These are phyloP conservation scores for Orchestes rusci DNA, from an alignment of 2,888 invertebrate genomes.

Conservation along the genomic window DNA sequence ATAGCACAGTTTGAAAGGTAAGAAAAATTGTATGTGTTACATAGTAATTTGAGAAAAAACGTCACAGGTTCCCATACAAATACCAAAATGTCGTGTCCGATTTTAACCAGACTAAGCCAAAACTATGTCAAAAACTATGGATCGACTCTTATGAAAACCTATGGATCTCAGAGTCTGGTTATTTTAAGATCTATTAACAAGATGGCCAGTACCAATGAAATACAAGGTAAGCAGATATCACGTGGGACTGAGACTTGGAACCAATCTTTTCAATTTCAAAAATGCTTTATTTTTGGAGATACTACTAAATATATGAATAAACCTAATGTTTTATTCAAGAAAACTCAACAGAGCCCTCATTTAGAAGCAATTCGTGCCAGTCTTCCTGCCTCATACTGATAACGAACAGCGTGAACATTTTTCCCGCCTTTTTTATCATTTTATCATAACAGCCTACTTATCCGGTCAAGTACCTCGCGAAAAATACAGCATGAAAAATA, in stretches of 20 bases:
- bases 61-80: slow-evolving; percentile 23
- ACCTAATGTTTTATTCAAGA: slow-evolving; percentile 5
- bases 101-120: slow-evolving; percentile 71
- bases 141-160: slow-evolving; percentile 65
- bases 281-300: too few species aligned
- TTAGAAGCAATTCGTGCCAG: too few species aligned
- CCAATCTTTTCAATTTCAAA: too few species aligned
- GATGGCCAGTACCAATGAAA: slow-evolving; percentile 21
- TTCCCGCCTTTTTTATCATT: too few species aligned
- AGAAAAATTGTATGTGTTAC: slow-evolving; percentile 14
- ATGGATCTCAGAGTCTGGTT: slow-evolving; percentile 76
- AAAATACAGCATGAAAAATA: too few species aligned
- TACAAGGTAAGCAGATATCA: slow-evolving; percentile 17
- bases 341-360: slow-evolving; percentile 6
- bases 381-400: too few species aligned
- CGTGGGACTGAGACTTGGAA: not conserved
- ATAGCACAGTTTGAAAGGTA: slow-evolving; percentile 11
- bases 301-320: too few species aligned
- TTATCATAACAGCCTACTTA: too few species aligned
- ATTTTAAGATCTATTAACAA: slow-evolving; percentile 50
- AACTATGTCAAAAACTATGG: slow-evolving; percentile 80
- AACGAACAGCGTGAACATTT: too few species aligned
- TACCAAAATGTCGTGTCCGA: slow-evolving; percentile 77
- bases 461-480: too few species aligned
- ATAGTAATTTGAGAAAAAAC: slow-evolving; percentile 13